phyloP scores from a whole-genome alignment of 2,888 invertebrate species.

The Clivina fossor region DNA sequence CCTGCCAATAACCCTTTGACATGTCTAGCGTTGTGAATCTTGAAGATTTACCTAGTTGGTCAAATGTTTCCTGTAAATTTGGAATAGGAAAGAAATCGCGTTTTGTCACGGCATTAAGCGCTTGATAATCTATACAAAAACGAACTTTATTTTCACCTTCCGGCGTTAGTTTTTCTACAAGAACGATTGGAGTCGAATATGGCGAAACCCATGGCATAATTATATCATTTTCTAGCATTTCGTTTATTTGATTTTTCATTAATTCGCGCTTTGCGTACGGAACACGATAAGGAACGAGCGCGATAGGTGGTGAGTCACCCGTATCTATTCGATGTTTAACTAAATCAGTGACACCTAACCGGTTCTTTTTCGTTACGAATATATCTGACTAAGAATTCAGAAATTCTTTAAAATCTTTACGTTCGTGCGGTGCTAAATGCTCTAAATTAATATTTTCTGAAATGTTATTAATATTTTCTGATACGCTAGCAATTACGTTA shows the following conservation, averaged over 20 bases:
- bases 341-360: background rate
- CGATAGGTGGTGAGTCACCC: background rate
- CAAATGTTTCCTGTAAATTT: constrained; percentile 32
- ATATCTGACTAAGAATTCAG: too few relatives aligned
- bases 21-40: too few relatives aligned
- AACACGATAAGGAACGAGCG: background rate
- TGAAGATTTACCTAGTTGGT: too few relatives aligned
- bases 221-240: background rate
- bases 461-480: too few relatives aligned
- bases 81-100: constrained; percentile 37
- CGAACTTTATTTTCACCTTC: constrained; percentile 33
- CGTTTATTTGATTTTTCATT: background rate
- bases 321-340: constrained; percentile 5
- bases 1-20: too few relatives aligned
- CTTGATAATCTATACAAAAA: constrained; percentile 26
- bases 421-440: too few relatives aligned
- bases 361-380: background rate
- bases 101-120: constrained; percentile 32
- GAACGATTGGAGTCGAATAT: background rate
- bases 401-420: too few relatives aligned
- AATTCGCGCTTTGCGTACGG: background rate
- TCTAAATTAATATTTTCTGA: too few relatives aligned
- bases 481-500: too few relatives aligned
- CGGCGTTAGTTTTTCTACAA: background rate
- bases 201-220: background rate